A percentile compares a stretch with the other conserved stretches of the same genome.
Evolutionary conservation across 2,113 vertebrate genomes (phyloP).

Genomic region (Scatophagus argus): DNA sequence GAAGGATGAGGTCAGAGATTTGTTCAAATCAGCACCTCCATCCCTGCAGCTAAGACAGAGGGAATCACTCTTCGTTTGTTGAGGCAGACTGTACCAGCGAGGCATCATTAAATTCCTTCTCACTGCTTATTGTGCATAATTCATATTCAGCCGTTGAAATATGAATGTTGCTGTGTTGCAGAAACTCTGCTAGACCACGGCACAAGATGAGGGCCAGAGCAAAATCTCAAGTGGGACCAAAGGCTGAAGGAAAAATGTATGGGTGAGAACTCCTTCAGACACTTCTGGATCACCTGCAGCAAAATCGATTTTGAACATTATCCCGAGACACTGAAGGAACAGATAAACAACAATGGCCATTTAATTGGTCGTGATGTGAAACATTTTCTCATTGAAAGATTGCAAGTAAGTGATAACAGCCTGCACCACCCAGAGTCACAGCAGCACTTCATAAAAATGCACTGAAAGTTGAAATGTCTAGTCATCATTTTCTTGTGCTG

Average conservation of each 20-base stretch:
- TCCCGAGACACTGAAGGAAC: constrained; percentile 40
- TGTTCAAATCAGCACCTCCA: constrained; percentile 81
- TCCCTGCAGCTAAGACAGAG: constrained; percentile 72
- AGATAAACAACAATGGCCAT: constrained; percentile 38
- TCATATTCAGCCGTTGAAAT: constrained; percentile 92
- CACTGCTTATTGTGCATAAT: constrained; percentile 92
- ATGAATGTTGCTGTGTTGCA: constrained; percentile 88
- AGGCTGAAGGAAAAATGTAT: constrained; percentile 63
- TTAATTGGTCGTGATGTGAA: constrained; percentile 68
- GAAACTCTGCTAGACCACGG: constrained; percentile 72
- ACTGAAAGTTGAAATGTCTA: constrained; percentile 21
- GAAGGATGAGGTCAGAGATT: constrained; percentile 82
- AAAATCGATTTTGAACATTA: constrained; percentile 69
- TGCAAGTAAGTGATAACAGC: neutral
- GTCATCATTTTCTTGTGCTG: neutral
- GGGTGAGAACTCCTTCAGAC: constrained; percentile 58
- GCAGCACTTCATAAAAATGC: constrained; percentile 26
- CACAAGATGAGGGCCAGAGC: constrained; percentile 65
- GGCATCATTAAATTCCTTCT: constrained; percentile 93
- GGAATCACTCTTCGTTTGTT: constrained; percentile 86
- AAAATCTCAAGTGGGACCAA: constrained; percentile 57
- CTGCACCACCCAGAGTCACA: constrained; percentile 16
- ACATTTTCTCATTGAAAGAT: constrained; percentile 25
- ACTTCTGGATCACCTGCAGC: constrained; percentile 60
- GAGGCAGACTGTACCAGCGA: constrained; percentile 82